These are phyloP conservation scores for Apteryx mantelli DNA, from an alignment of 2,113 vertebrate species.

Conservation along the genomic window DNA sequence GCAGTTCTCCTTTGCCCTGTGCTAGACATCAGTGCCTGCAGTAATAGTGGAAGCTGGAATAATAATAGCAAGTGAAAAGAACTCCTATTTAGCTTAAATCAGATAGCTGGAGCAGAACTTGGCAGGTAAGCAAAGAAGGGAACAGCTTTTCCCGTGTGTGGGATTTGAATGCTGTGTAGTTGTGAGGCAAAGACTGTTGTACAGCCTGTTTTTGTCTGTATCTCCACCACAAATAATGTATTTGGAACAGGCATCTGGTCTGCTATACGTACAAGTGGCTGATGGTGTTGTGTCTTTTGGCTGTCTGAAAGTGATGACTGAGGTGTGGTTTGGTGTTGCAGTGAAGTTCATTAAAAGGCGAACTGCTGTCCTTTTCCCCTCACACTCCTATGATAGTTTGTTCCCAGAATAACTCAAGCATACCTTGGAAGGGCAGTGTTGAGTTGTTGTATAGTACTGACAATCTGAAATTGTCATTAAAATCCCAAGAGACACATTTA, in stretches of 20 bases:
- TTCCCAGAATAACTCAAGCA: neutral
- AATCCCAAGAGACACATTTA: neutral
- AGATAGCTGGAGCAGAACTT: neutral
- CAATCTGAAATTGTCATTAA: neutral
- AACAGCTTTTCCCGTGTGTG: neutral
- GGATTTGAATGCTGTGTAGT: neutral
- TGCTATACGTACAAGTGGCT: neutral
- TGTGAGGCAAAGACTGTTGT: neutral
- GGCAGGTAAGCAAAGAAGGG: neutral
- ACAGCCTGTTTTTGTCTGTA: rapidly evolving
- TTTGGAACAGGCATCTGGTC: neutral
- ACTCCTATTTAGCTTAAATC: neutral
- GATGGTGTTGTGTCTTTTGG: neutral
- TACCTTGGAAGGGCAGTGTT: neutral
- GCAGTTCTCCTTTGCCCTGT: neutral
- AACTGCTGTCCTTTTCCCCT: neutral
- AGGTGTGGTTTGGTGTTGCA: neutral
- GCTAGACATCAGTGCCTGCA: neutral
- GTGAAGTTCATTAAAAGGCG: neutral
- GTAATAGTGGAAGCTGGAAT: neutral
- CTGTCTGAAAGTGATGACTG: neutral
- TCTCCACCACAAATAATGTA: neutral
- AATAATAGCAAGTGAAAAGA: neutral
- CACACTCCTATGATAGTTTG: neutral
- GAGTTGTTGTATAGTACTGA: neutral